These are phyloP conservation scores for Choristoneura rosaceana DNA, from an alignment of 2,888 invertebrate species.

Conservation along the genomic window DNA sequence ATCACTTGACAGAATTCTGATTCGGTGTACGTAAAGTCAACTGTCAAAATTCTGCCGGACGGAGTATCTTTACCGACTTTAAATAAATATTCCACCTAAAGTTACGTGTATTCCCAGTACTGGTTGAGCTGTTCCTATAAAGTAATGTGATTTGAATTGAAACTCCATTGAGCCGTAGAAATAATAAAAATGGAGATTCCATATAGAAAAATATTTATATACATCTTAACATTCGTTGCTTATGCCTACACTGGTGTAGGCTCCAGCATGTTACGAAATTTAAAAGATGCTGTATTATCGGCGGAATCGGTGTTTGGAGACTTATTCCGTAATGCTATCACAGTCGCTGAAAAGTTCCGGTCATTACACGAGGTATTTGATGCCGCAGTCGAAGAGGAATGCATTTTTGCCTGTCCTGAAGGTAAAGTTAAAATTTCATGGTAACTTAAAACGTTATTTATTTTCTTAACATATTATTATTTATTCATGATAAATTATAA, in stretches of 20 bases:
- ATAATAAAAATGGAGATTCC: slow-evolving; percentile 88
- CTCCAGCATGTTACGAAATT: slow-evolving; percentile 89
- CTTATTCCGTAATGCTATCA: slow-evolving; percentile 89
- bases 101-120: slow-evolving; percentile 34
- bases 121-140: slow-evolving; percentile 15
- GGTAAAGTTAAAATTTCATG: slow-evolving; percentile 74
- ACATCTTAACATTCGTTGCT: slow-evolving; percentile 90
- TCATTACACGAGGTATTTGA: slow-evolving; percentile 93
- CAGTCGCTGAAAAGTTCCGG: slow-evolving; percentile 90
- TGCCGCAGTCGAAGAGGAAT: slow-evolving; percentile 94
- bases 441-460: background rate
- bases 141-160: slow-evolving; percentile 9
- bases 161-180: slow-evolving; percentile 34
- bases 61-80: too few species aligned
- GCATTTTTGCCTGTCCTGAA: slow-evolving; percentile 90
- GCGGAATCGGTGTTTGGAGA: slow-evolving; percentile 93
- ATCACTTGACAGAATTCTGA: slow-evolving; percentile 28
- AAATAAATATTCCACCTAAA: slow-evolving; percentile 31
- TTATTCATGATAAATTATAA: background rate
- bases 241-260: slow-evolving; percentile 94
- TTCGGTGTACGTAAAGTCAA: background rate
- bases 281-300: slow-evolving; percentile 92
- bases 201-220: slow-evolving; percentile 91
- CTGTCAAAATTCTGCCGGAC: slow-evolving; percentile 5
- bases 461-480: background rate